Percentiles rank a stretch among this genome's conserved stretches.
These are phyloP conservation scores for Eupithecia subfuscata DNA, from an alignment of 2,888 invertebrate genomes.

Conservation along the genomic window DNA sequence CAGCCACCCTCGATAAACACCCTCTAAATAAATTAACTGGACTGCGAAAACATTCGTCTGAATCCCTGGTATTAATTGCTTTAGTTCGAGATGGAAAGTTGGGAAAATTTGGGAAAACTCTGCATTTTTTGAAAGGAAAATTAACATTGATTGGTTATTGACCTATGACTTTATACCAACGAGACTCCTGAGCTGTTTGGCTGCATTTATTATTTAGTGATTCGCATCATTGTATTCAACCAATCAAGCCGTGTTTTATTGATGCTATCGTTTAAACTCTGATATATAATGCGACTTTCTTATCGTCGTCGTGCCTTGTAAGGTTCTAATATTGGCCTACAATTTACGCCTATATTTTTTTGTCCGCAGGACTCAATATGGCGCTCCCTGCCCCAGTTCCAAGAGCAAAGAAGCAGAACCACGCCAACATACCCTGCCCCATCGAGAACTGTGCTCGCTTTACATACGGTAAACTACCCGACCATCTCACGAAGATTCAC, in stretches of 20 bases:
- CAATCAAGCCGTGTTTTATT: neutral
- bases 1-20: conserved; percentile 81
- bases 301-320: neutral
- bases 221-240: neutral
- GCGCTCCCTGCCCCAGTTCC: conserved; percentile 62
- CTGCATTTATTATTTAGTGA: neutral
- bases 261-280: neutral
- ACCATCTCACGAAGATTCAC: conserved; percentile 80
- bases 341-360: conserved; percentile 10
- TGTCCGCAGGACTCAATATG: conserved; percentile 60
- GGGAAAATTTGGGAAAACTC: conserved; percentile 5
- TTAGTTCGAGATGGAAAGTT: conserved; percentile 28
- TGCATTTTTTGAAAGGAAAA: neutral
- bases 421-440: conserved; percentile 81
- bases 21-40: conserved; percentile 82
- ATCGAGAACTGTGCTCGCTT: conserved; percentile 82
- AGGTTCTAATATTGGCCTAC: neutral
- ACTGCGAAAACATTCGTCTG: conserved; percentile 61
- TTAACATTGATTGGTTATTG: neutral
- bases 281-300: neutral
- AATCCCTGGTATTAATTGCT: conserved; percentile 43
- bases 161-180: neutral
- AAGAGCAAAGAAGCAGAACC: conserved; percentile 81
- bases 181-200: neutral
- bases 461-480: conserved; percentile 81